Conservation (phyloP, 2,797 vertebrate genomes). For the Neomorphus geoffroyi region DNA sequence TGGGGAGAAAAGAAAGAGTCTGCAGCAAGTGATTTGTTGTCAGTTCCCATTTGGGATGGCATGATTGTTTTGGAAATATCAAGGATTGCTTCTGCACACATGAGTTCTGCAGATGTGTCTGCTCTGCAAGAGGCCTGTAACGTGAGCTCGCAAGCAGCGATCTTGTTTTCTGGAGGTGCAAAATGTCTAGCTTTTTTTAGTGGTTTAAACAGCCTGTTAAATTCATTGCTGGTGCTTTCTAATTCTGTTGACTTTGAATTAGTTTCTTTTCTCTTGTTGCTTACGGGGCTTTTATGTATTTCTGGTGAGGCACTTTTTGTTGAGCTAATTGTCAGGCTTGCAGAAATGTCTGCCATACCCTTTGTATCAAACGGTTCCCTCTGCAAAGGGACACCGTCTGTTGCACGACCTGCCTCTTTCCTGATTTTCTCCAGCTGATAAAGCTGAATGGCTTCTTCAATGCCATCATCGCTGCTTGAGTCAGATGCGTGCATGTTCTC, state of each 20-base stretch:
- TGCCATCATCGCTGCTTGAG: slow-evolving; percentile 95
- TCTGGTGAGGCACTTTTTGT: slow-evolving; percentile 65
- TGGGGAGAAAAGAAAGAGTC: slow-evolving; percentile 37
- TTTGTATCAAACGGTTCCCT: neutral
- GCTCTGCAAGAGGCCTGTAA: slow-evolving; percentile 70
- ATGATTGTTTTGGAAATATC: slow-evolving; percentile 97
- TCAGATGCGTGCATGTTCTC: slow-evolving; percentile 49
- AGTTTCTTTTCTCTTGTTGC: slow-evolving; percentile 77
- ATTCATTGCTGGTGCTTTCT: neutral
- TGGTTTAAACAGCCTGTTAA: slow-evolving; percentile 33
- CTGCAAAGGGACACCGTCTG: neutral
- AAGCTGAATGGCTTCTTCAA: slow-evolving; percentile 93
- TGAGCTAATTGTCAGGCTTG: neutral
- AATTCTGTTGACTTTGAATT: slow-evolving; percentile 49
- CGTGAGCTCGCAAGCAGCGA: neutral
- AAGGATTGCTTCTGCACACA: slow-evolving; percentile 96
- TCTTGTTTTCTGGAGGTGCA: neutral
- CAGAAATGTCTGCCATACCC: neutral
- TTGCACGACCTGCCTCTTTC: slow-evolving; percentile 55
- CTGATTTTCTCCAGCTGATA: slow-evolving; percentile 89
- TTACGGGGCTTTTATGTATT: slow-evolving; percentile 67
- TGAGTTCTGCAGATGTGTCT: slow-evolving; percentile 89
- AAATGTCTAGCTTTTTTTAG: slow-evolving; percentile 49
- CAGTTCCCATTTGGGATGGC: slow-evolving; percentile 78
- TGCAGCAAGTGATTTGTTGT: neutral